Base-by-base conservation (phyloP, 2,113 vertebrate species). In the Craseonycteris thonglongyai region DNA sequence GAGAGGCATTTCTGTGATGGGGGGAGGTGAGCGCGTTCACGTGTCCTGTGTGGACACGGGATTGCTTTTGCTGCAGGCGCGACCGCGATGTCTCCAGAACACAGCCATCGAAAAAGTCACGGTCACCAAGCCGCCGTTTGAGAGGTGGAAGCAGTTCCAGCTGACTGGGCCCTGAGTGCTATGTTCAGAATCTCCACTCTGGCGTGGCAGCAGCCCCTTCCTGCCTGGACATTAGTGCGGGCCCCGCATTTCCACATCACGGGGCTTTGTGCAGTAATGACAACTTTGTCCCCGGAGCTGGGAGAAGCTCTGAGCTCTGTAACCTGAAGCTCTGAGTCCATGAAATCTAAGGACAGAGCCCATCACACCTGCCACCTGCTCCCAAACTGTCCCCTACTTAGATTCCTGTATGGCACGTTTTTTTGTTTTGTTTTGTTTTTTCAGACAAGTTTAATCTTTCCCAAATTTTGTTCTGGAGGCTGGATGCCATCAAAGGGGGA, bases 261-360 rank as follows among this genome's bases (percentile, higher is more conserved):
- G n/a, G 51, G 88, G 92, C 51, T 75, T 82, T 96, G 8, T 84
- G 91, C 93, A 54, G 93, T 21, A 6, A 45, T 88, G 80, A 97
- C 75, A 81, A 71, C 78, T 95, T 96, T 89, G 94, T 84, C 96
- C 92, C 74, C 3, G 66, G 80, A 89, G 81, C 61, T 88, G 42
- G 69, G 56, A 81, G 74, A 63, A 66, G 42, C 94, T 61, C 79
- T n/a, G 45, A 87, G 47, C 65, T 90, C 88, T 95, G 91, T 96
- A 92, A 96, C 91, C 91, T 66, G 94, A 96, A 96, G 95, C 96
- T 28, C 74, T 22, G 54, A 90, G 92, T 63, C 69, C 96, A 80
- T 40, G 65, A 84, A 75, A 56, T 51, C 59, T 59, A 90, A 90
- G 94, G 59, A 49, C 19, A 6, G 33, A 38, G 45, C 40, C 24